Conservation (phyloP, 2,797 vertebrate species). For the Potorous gilbertii region DNA sequence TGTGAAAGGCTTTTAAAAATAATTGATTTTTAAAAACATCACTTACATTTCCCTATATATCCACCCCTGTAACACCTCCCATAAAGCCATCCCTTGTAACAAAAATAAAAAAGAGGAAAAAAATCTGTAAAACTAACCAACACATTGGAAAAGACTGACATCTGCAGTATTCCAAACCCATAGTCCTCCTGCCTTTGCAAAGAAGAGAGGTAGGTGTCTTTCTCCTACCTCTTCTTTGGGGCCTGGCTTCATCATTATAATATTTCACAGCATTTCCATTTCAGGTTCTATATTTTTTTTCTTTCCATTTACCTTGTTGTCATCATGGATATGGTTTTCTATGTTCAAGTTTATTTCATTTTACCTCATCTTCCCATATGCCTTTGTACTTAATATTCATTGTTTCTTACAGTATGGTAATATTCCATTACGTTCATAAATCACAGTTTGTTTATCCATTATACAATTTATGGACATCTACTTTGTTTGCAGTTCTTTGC, state of each 20-base stretch:
- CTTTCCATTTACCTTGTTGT: not conserved
- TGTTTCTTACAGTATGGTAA: not conserved
- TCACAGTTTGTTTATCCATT: not conserved
- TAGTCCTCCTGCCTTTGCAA: not conserved
- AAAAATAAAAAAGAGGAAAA: not conserved
- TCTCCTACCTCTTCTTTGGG: not conserved
- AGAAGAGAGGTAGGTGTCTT: not conserved
- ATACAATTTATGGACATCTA: not conserved
- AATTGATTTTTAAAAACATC: not conserved
- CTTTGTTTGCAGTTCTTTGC: not conserved
- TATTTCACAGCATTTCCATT: not conserved
- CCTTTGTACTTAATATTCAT: not conserved
- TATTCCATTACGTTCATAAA: not conserved
- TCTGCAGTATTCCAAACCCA: not conserved
- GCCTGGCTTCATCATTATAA: not conserved
- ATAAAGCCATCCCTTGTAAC: not conserved
- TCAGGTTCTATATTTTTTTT: not conserved
- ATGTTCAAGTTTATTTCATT: not conserved
- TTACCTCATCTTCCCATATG: not conserved
- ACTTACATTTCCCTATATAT: not conserved
- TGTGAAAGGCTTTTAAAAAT: not conserved
- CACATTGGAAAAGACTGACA: not conserved
- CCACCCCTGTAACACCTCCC: not conserved
- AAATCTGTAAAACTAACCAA: not conserved
- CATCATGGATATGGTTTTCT: not conserved